Conservation (phyloP, 30 jellyfish, hydroid and myxozoan genomes). For the Aurelia aurita region DNA sequence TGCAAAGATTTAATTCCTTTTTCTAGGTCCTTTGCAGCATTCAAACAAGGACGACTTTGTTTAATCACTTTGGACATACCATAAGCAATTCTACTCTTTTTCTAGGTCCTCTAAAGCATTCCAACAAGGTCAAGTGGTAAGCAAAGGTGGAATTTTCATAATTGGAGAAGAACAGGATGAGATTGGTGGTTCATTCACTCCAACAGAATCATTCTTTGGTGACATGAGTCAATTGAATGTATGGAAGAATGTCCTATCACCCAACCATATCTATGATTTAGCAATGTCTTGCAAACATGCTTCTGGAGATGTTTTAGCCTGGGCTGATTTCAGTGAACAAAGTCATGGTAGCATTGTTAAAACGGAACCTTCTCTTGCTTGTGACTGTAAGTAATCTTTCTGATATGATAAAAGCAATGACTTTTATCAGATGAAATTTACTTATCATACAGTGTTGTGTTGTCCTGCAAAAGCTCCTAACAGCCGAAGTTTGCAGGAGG, state of each 20-base stretch:
- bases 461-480: too few species aligned
- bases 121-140: constrained; percentile 74
- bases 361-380: constrained; percentile 86
- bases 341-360: constrained; percentile 68
- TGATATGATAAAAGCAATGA: too few species aligned
- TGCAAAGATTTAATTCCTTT: too few species aligned
- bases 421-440: too few species aligned
- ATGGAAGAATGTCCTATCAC: constrained; percentile 80
- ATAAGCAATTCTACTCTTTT: too few species aligned
- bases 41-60: too few species aligned
- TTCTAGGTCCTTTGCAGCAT: too few species aligned
- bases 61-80: too few species aligned
- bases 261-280: constrained; percentile 81
- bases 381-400: constrained; percentile 79
- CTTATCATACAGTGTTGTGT: too few species aligned
- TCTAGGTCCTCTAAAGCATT: constrained; percentile 44
- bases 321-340: constrained; percentile 88
- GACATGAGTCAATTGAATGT: constrained; percentile 93
- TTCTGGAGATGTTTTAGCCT: constrained; percentile 90
- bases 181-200: constrained; percentile 87
- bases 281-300: constrained; percentile 75
- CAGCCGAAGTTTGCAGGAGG: too few species aligned
- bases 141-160: constrained; percentile 88
- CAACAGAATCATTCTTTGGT: constrained; percentile 95
- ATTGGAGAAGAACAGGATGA: constrained; percentile 98